Percentiles rank a stretch among this genome's conserved stretches.
These are phyloP conservation scores for Pocota personata DNA, from an alignment of 2,888 invertebrate genomes.

Conservation along the genomic window DNA sequence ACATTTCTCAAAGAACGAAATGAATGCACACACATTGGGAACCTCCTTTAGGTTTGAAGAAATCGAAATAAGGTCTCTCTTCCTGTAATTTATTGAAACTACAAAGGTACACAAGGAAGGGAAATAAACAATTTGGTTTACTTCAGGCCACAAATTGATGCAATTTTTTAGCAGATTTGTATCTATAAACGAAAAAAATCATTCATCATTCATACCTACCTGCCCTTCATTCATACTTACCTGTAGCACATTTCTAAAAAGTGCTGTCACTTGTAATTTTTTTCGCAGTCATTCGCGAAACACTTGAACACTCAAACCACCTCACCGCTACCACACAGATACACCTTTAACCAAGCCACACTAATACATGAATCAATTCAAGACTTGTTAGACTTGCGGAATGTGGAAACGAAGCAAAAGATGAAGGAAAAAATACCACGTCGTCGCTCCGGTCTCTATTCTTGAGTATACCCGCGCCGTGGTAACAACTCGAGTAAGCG, in stretches of 20 bases:
- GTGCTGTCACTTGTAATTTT: constrained; percentile 62
- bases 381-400: constrained; percentile 72
- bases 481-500: constrained; percentile 69
- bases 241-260: constrained; percentile 48
- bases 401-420: constrained; percentile 71
- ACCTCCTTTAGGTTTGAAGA: no score
- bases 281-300: constrained; percentile 69
- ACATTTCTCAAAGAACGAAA: no score
- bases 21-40: no score
- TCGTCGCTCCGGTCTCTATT: constrained; percentile 71
- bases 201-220: neutral
- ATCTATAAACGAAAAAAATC: neutral
- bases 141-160: neutral
- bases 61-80: no score
- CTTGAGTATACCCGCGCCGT: constrained; percentile 73
- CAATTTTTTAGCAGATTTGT: neutral
- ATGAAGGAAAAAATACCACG: constrained; percentile 69
- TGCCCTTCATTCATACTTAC: neutral
- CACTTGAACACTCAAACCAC: constrained; percentile 39
- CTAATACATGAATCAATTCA: constrained; percentile 24
- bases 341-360: constrained; percentile 30
- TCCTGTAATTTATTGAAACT: no score
- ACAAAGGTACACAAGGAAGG: no score
- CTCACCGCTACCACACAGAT: neutral
- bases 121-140: no score